These are phyloP conservation scores for Gari tellinella DNA, from an alignment of 2,888 invertebrate genomes.

Conservation along the genomic window DNA sequence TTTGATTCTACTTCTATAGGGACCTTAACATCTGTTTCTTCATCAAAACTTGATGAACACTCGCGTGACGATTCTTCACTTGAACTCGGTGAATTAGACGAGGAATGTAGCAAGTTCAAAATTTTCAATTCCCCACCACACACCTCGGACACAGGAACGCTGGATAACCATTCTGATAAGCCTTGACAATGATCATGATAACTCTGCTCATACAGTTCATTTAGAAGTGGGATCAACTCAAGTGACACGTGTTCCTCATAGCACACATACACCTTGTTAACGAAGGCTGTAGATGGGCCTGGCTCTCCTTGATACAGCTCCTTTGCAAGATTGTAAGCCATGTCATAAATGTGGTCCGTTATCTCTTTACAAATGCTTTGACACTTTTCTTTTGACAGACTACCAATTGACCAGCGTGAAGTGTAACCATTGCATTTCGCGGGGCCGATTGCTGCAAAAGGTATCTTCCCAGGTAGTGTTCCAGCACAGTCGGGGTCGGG, in stretches of 20 bases:
- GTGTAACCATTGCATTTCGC: neutral
- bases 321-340: constrained; percentile 43
- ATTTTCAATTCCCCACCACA: constrained; percentile 54
- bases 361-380: constrained; percentile 60
- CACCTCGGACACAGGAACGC: constrained; percentile 57
- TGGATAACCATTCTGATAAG: constrained; percentile 49
- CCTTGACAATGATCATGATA: constrained; percentile 58
- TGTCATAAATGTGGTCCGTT: constrained; percentile 53
- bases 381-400: constrained; percentile 40
- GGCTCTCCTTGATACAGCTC: constrained; percentile 22
- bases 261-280: constrained; percentile 74
- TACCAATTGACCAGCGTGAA: constrained; percentile 50
- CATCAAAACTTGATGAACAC: neutral
- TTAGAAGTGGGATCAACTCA: constrained; percentile 64
- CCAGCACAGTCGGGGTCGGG: too few relatives aligned
- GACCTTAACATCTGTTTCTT: too few relatives aligned
- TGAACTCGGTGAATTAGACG: constrained; percentile 7
- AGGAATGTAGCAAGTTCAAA: constrained; percentile 14
- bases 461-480: neutral
- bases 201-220: constrained; percentile 69
- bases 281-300: constrained; percentile 25
- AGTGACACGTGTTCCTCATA: constrained; percentile 76
- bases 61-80: constrained; percentile 18
- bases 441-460: neutral
- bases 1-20: neutral